Percentiles rank a stretch among this genome's conserved stretches.
These are phyloP conservation scores for cattle (Bos taurus) DNA, from an alignment of 2,113 vertebrate species.

Conservation along the genomic window DNA sequence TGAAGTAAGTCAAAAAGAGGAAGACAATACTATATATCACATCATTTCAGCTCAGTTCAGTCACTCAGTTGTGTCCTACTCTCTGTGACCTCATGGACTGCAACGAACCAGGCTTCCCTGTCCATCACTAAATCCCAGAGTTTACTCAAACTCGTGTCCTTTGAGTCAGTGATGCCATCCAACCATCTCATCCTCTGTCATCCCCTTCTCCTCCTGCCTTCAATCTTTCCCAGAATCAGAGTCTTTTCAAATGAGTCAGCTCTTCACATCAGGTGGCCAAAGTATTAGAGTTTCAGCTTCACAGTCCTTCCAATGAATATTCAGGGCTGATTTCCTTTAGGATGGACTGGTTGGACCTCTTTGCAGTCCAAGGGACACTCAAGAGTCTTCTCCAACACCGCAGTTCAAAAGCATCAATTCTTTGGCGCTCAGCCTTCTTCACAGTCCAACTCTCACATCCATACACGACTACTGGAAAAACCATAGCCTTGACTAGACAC, in stretches of 20 bases:
- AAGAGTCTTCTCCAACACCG: neutral
- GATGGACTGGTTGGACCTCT: neutral
- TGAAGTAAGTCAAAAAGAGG: neutral
- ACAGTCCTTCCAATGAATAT: neutral
- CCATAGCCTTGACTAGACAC: neutral
- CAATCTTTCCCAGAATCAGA: neutral
- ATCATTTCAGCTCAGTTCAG: neutral
- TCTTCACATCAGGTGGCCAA: neutral
- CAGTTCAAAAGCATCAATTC: neutral
- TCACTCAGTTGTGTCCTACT: neutral
- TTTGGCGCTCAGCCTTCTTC: neutral
- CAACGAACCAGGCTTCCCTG: neutral
- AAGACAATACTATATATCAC: neutral
- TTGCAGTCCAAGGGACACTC: neutral
- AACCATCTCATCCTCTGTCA: neutral
- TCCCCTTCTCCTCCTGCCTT: neutral
- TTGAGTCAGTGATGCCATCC: neutral
- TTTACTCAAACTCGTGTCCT: neutral
- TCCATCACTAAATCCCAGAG: neutral
- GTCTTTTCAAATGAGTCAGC: neutral
- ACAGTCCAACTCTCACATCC: neutral
- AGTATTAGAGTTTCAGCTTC: neutral
- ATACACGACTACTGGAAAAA: neutral
- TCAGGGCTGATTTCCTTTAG: neutral
- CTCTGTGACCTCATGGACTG: neutral